Conservation (phyloP, 2,113 vertebrate species). For the Hippocampus barbouri region DNA sequence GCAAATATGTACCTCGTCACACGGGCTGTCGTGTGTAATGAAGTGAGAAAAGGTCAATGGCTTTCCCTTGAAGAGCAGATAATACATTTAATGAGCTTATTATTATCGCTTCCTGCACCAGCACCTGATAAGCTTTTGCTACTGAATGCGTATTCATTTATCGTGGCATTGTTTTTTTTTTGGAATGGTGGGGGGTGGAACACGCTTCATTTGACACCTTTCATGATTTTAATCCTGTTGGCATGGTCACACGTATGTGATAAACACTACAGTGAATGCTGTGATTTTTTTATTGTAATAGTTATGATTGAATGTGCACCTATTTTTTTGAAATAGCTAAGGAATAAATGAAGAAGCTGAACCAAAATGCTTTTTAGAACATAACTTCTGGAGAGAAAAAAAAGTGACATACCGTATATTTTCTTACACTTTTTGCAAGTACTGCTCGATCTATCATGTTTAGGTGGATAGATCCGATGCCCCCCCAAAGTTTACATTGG, state of each 20-base stretch:
- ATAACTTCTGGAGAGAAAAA: no score
- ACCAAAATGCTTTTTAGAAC: no score
- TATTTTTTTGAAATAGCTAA: no score
- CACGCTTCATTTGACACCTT: neutral
- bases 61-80: neutral
- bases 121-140: neutral
- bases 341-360: no score
- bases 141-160: neutral
- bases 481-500: no score
- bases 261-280: neutral
- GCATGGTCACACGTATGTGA: neutral
- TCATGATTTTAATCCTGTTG: neutral
- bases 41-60: neutral
- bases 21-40: neutral
- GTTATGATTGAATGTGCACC: no score
- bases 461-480: no score
- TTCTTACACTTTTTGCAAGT: no score
- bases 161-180: neutral
- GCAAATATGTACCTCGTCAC: neutral
- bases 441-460: no score
- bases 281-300: neutral
- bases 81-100: constrained; percentile 1
- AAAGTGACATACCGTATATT: no score
- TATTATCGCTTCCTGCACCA: neutral
- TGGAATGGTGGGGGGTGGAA: no score